Base-by-base conservation (phyloP, 2,113 vertebrate genomes). In the Oxyruncus cristatus region DNA sequence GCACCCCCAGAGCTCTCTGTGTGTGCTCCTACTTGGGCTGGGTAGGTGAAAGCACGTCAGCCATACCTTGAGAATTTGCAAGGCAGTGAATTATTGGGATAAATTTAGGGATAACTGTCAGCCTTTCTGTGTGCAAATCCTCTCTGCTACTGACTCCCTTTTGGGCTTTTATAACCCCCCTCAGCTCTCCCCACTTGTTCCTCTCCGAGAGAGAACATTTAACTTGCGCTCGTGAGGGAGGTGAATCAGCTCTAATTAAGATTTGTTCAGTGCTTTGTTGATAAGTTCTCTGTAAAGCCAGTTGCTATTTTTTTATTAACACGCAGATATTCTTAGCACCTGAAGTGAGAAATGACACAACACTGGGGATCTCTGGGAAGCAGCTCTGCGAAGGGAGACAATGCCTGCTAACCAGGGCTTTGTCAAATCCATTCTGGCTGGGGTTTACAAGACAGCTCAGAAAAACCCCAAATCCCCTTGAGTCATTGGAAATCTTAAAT, bases 211-310 rank as follows among this genome's bases (percentile, higher is more conserved):
- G 81, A 42, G 8, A 41, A 14, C 0, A 0, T 44, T 93, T 11
- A 1, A 14, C 85, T 84, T 14, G 20, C 11, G 8, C 73, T 66
- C 0, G 0, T 71, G 65, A 88, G 86, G 65, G 37, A 49, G 63
- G 65, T 88, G 95, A 94, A 86, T 95, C 88, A 94, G 90, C 85
- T 81, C 47, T 86, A 93, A 92, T 90, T 90, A 91, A 84, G 86
- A 75, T 92, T 88, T 90, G 50, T 50, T 0, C 37, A 84, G 75
- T 0, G 0, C 68, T 90, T 93, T 92, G 88, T 92, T 90, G 92
- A 47, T 86, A 42, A 63, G 82, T 88, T 83, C 59, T 79, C 68
- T 46, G 8, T 88, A 77, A 85, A 86, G 72, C 68, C 55, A 11
- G 71, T 85, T 85, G 53, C 79, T 95, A n/a, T 88, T 94, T 96